Evolutionary conservation across 2,888 invertebrate species (phyloP).

Genomic region (Heliconius aoede): DNA sequence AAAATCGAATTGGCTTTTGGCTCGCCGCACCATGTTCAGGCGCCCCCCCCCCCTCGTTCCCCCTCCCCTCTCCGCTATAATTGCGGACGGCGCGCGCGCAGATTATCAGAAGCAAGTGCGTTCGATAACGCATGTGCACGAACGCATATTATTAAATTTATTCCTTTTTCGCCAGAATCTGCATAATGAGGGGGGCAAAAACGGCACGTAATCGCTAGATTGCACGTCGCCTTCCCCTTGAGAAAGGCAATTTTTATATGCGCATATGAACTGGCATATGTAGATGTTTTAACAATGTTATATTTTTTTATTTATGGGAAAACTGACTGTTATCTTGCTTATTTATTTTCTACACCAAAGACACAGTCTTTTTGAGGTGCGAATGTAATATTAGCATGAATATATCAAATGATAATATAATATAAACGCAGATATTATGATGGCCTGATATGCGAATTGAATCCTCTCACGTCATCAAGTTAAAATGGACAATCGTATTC

Average conservation of each 20-base stretch:
- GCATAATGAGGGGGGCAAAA: conserved; percentile 82
- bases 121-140: conserved; percentile 82
- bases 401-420: conserved; percentile 53
- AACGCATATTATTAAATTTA: conserved; percentile 83
- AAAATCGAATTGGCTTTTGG: conserved; percentile 59
- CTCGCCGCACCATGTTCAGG: conserved; percentile 48
- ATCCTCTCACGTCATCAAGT: conserved; percentile 57
- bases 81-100: conserved; percentile 75
- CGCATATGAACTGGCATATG: conserved; percentile 61
- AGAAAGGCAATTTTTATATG: conserved; percentile 75
- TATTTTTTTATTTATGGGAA: conserved; percentile 36
- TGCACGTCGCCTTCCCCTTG: conserved; percentile 74
- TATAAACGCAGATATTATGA: conserved; percentile 58
- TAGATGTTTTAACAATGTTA: conserved; percentile 59
- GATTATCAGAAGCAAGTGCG: conserved; percentile 83
- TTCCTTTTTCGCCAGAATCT: conserved; percentile 83
- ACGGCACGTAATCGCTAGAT: conserved; percentile 80
- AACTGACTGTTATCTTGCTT: conserved; percentile 67
- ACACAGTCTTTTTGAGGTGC: conserved; percentile 55
- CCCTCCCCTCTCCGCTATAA: conserved; percentile 61
- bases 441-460: conserved; percentile 58
- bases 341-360: conserved; percentile 68
- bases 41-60: conserved; percentile 50
- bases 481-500: conserved; percentile 45
- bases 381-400: conserved; percentile 19